These are phyloP conservation scores for Tiaroga cobitis DNA, from an alignment of 2,797 vertebrate genomes.

Conservation along the genomic window DNA sequence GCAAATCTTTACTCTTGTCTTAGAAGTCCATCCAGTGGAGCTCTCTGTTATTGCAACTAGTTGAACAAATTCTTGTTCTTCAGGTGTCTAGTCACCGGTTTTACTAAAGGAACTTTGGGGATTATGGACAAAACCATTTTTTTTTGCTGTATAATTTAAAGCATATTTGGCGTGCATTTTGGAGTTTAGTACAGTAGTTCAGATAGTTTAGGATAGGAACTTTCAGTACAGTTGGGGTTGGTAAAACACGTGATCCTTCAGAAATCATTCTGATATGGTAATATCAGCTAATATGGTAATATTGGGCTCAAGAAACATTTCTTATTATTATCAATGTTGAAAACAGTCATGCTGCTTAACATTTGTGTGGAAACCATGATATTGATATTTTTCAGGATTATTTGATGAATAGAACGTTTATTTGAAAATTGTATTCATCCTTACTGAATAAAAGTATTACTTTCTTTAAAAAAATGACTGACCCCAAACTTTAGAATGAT, in stretches of 20 bases:
- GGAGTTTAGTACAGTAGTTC: not conserved
- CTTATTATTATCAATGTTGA: not conserved
- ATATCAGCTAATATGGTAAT: not conserved
- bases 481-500: not conserved
- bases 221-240: too few relatives aligned
- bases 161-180: not conserved
- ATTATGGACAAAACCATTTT: not conserved
- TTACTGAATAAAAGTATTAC: not conserved
- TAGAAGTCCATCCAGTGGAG: slow-evolving; percentile 72
- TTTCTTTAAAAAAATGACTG: not conserved
- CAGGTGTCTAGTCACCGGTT: not conserved
- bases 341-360: not conserved
- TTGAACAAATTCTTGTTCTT: not conserved
- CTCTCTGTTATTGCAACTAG: slow-evolving; percentile 60
- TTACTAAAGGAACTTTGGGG: not conserved
- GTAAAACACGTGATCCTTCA: not conserved
- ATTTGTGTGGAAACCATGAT: not conserved
- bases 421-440: not conserved
- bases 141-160: not conserved
- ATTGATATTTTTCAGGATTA: not conserved
- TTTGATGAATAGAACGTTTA: not conserved
- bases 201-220: not conserved
- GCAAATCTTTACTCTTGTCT: slow-evolving; percentile 20
- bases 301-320: not conserved
- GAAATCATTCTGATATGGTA: not conserved